A percentile compares a stretch with the other conserved stretches of the same genome.
Conservation (phyloP, 2,888 invertebrate species). For the Neoascia interrupta region DNA sequence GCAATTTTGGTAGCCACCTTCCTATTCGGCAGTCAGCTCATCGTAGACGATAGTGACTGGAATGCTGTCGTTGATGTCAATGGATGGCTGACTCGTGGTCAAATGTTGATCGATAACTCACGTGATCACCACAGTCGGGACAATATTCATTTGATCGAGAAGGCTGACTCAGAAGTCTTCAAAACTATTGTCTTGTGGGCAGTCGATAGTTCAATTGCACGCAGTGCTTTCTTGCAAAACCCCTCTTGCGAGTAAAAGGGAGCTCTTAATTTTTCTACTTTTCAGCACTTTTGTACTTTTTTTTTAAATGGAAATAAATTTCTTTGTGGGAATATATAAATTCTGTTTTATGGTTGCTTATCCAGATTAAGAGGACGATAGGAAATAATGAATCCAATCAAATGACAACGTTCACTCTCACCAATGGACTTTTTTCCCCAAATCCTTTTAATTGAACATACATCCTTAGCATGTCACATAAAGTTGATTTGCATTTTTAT, state of each 20-base stretch:
- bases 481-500: no score
- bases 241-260: not conserved
- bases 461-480: no score
- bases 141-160: slow-evolving; percentile 77
- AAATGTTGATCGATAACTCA: slow-evolving; percentile 83
- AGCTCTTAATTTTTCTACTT: no score
- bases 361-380: no score
- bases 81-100: slow-evolving; percentile 83
- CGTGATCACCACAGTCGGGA: slow-evolving; percentile 72
- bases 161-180: slow-evolving; percentile 80
- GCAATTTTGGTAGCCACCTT: slow-evolving; percentile 80
- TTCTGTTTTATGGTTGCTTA: no score
- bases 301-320: no score
- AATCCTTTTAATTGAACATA: no score
- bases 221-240: slow-evolving; percentile 8
- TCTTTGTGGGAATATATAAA: no score
- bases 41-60: slow-evolving; percentile 74
- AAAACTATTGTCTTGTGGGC: slow-evolving; percentile 80
- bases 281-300: no score
- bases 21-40: slow-evolving; percentile 78
- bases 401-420: no score
- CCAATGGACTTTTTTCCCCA: no score
- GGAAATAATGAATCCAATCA: no score
- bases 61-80: slow-evolving; percentile 83
- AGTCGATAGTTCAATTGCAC: not conserved